phyloP scores from a whole-genome alignment of 2,888 invertebrate genomes.

The Acheta domesticus region DNA sequence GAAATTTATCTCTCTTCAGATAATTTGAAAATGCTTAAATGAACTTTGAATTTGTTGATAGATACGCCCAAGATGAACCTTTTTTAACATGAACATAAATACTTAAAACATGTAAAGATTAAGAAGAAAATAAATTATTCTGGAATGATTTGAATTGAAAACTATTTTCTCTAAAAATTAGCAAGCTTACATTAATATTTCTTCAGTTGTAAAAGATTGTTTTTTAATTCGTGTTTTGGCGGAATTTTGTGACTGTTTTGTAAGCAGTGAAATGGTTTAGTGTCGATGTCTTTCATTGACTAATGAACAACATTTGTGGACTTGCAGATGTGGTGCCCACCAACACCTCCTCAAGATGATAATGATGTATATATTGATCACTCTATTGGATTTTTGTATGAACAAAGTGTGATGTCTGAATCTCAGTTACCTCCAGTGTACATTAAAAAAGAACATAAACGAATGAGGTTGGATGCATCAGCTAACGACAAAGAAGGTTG shows the following conservation, averaged over 20 bases:
- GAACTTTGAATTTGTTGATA: too few relatives aligned
- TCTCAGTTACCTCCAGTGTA: conserved; percentile 75
- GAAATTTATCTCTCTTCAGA: too few relatives aligned
- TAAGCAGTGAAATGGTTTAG: not conserved
- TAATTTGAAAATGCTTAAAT: too few relatives aligned
- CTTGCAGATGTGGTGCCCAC: conserved; percentile 90
- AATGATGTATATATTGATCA: conserved; percentile 88
- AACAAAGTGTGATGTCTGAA: conserved; percentile 68
- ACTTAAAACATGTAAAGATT: too few relatives aligned
- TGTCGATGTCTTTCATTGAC: not conserved
- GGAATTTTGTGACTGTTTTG: not conserved
- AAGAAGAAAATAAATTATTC: too few relatives aligned
- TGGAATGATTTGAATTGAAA: too few relatives aligned
- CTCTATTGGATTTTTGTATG: conserved; percentile 81
- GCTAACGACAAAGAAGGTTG: conserved; percentile 37
- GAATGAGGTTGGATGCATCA: conserved; percentile 61
- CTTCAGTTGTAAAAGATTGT: not conserved
- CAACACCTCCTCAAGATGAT: conserved; percentile 92
- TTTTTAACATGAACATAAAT: too few relatives aligned
- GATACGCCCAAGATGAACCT: too few relatives aligned
- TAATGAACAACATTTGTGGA: not conserved
- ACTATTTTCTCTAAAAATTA: too few relatives aligned
- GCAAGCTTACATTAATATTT: not conserved
- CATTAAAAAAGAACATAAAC: conserved; percentile 71
- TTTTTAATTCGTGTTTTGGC: not conserved